Conservation (phyloP, 2,113 vertebrate species). For the Cervus canadensis region DNA sequence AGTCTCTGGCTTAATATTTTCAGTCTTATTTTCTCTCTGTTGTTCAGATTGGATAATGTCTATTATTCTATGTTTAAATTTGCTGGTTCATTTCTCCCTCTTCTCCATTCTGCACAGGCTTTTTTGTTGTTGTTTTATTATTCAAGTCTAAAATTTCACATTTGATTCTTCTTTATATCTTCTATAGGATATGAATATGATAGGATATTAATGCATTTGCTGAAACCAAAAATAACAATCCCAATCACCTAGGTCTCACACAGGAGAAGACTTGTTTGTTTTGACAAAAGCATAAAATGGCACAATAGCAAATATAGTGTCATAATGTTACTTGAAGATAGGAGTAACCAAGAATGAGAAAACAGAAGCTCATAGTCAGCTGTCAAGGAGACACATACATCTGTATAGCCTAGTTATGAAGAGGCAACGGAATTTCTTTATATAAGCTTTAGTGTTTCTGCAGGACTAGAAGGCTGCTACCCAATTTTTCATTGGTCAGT, state of each 20-base stretch:
- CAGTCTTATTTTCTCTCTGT: neutral
- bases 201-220: neutral
- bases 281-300: neutral
- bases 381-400: neutral
- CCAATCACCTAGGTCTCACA: neutral
- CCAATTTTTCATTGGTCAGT: neutral
- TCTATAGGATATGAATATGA: neutral
- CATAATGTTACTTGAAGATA: neutral
- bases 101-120: neutral
- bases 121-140: neutral
- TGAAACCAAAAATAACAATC: conserved; percentile 12
- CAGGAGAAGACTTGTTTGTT: neutral
- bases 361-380: neutral
- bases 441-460: neutral
- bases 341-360: neutral
- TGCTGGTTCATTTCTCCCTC: neutral
- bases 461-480: neutral
- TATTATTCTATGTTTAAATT: neutral
- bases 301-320: neutral
- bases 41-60: neutral
- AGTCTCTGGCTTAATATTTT: neutral
- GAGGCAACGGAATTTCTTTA: neutral
- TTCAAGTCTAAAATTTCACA: conserved; percentile 1
- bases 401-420: neutral
- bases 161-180: neutral